Percentiles rank a stretch among this genome's conserved stretches.
Conservation (phyloP, 2,113 vertebrate species). For the Tyrannus savana region DNA sequence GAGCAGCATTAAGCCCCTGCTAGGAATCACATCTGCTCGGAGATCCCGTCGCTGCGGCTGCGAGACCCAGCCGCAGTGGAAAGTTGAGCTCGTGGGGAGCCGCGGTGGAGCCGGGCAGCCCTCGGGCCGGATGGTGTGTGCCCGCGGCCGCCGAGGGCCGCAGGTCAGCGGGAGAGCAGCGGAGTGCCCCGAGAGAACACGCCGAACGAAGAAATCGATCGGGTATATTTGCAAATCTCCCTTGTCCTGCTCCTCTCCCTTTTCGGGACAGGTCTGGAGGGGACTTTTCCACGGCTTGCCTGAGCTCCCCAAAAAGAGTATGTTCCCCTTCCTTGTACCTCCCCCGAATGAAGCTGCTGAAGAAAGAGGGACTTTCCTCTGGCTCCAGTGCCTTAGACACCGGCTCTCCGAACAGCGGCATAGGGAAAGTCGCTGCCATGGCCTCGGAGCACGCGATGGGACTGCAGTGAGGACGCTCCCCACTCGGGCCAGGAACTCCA, state of each 20-base stretch:
- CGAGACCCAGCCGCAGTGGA: background rate
- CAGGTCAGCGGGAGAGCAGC: background rate
- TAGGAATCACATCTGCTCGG: background rate
- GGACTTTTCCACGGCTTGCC: background rate
- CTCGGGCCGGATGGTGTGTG: background rate
- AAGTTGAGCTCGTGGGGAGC: background rate
- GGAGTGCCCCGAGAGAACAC: background rate
- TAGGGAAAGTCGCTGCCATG: background rate
- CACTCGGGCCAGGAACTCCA: background rate
- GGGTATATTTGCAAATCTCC: background rate
- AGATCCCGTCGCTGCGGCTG: background rate
- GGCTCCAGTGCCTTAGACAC: fast-evolving
- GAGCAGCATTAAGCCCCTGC: background rate
- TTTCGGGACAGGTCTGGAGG: background rate
- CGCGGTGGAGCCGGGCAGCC: background rate
- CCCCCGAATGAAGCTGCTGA: background rate
- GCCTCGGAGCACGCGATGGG: background rate
- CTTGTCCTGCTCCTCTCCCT: background rate
- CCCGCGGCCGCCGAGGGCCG: background rate
- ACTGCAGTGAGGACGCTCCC: background rate
- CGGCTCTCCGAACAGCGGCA: background rate
- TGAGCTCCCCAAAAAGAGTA: background rate
- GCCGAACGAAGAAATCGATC: background rate
- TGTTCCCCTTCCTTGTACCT: background rate
- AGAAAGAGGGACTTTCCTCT: fast-evolving